Evolutionary conservation across 1,140 invertebrate species (phyloP).

Genomic region (Aphaenogaster ashmeadi): DNA sequence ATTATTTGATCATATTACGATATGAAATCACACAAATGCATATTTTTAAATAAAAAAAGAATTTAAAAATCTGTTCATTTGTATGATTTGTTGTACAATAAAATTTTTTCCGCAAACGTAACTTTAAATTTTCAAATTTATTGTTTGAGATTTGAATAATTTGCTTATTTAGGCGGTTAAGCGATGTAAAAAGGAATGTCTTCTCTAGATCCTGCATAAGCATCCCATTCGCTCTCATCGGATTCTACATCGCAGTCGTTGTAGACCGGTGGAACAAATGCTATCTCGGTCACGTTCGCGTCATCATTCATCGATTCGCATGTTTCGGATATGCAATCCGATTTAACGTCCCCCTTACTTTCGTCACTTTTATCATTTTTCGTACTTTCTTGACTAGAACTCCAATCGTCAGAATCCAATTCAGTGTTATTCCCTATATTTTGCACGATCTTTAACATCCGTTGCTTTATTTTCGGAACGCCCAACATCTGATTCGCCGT

Average conservation of each 20-base stretch:
- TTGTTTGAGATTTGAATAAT: not conserved
- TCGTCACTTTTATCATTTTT: not conserved
- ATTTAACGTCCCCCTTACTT: not conserved
- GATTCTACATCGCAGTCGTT: conserved; percentile 66
- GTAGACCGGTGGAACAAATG: conserved; percentile 9
- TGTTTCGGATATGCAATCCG: not conserved
- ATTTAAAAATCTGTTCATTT: not conserved
- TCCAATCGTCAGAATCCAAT: conserved; percentile 72
- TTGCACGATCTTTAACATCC: not conserved
- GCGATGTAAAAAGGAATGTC: not conserved
- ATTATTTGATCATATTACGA: not conserved
- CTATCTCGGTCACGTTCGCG: not conserved
- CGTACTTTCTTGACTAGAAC: not conserved
- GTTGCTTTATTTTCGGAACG: not conserved
- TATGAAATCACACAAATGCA: not conserved
- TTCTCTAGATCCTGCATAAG: not conserved
- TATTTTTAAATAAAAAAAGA: conserved; percentile 3
- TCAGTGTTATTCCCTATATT: not conserved
- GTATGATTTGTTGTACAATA: not conserved
- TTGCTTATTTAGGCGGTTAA: not conserved
- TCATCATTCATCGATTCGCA: not conserved
- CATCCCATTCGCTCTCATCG: conserved; percentile 68
- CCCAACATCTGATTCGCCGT: not conserved
- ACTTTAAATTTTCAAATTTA: not conserved
- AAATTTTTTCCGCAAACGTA: not conserved